Base-by-base conservation (phyloP, 2,797 vertebrate species). In the Tarsius wallacei region DNA sequence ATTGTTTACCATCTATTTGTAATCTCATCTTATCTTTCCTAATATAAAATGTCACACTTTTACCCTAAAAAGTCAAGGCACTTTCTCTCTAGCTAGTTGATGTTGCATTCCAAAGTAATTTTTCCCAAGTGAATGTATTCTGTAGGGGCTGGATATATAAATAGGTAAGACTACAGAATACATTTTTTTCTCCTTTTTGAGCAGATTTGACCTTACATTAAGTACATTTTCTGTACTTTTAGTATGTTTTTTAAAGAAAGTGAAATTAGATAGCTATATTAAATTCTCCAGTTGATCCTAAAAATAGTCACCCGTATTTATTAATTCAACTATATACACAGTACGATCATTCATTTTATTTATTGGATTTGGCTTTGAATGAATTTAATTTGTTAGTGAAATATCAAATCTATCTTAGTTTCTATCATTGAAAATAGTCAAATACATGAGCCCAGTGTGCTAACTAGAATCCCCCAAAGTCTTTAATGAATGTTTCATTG, bases 61-160 rank as follows among this genome's bases (percentile, higher is more conserved):
- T 57, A 36, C 68, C 31, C 57, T 89, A 89, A 94, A 89, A 88
- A 31, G 24, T 74, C 33, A 81, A 85, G 80, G 26, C 49, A 51
- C 42, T 86, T 87, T 71, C n/a, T 71, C 26, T 86, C 19, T 42
- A 82, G 17, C 13, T 73, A 76, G 16, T 7, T 80, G 51, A 49
- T 10, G 33, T 57, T 89, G 14, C 22, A 64, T 66, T 28, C 2
- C 19, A 76, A 85, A 59, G 17, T 61, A 93, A 55, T 26, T 82
- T 93, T 95, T 86, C 8, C 53, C 57, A 57, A 76, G 21, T 51
- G 14, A 90, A 84, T 73, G 57, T 93, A 51, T 73, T 2, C 49
- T 87, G 10, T 70, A 78, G 13, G 42, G 24, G 15, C 26, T 55
- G 73, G 22, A 55, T 51, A 57, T 11, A 31, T 28, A 49, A 12